A percentile compares a stretch with the other conserved stretches of the same genome.
These are phyloP conservation scores for cat (Felis catus) DNA, from an alignment of 2,113 vertebrate genomes.

Conservation along the genomic window F.catus_Fca126_mat1.0 CM031418.1:96734001-96734500, in stretches of 20 bases:
- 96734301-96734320: neutral
- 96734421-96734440: neutral
- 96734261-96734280: neutral
- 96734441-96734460: neutral
- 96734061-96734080: neutral
- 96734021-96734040: neutral
- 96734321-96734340: constrained; percentile 1
- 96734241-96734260: neutral
- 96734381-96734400: neutral
- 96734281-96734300: neutral
- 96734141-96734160: neutral
- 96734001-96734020: neutral
- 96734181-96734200: neutral
- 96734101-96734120: neutral
- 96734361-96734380: neutral
- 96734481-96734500: neutral
- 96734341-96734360: neutral
- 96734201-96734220: neutral
- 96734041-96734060: neutral
- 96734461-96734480: neutral
- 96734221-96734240: neutral
- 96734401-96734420: neutral
- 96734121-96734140: neutral
- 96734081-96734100: neutral
- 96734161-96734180: neutral